Evolutionary conservation across 2,797 vertebrate species (phyloP), one percentile per base, ranked within the genome.

Genomic region (Melanotaenia boesemani): DNA sequence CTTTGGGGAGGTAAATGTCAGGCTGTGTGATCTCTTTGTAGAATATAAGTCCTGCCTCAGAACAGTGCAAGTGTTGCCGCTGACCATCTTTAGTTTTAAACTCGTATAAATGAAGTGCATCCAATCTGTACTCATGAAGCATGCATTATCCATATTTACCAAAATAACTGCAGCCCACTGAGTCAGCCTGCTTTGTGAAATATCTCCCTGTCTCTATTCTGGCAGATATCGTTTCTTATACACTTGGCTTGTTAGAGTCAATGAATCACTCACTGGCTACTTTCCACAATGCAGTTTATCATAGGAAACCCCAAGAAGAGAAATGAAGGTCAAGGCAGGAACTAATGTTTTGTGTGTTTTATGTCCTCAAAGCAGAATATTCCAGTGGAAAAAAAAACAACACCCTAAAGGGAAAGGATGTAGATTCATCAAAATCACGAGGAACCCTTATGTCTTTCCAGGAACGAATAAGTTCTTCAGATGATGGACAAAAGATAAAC

Each of bases 91-190:
- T 65, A 80, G 56, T 26, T 74, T 66, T 46, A 54, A 73, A 36
- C 41, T 41, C 34, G 12, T 71, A 71, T 64, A 30, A 83, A 77
- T 67, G 67, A 67, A 15, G 41, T 76, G 65, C 8, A 1, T 80
- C 81, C 75, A 83, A 70, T 77, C 56, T 82, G 79, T 70, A 78
- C 70, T 61, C 46, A 73, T 63, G 13, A 70, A 70, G 55, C 26
- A 20, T 67, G 36, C 50, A 66, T 62, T 44, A 52, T 70, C 71
- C 67, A 79, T 70, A 80, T 41, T 44, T 52, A 66, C 74, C 32
- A 79, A 79, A 79, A 85, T 82, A 86, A 72, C 67, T 77, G 68
- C 63, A 72, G 80, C 70, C 76, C 66, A 59, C 52, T 39, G 60
- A 73, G 70, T 70, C 41, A 50, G 61, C 73, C 61, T 2, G 36